Evolutionary conservation across 2,113 vertebrate genomes (phyloP).

Genomic region (Psittacula cyanocephala): DNA sequence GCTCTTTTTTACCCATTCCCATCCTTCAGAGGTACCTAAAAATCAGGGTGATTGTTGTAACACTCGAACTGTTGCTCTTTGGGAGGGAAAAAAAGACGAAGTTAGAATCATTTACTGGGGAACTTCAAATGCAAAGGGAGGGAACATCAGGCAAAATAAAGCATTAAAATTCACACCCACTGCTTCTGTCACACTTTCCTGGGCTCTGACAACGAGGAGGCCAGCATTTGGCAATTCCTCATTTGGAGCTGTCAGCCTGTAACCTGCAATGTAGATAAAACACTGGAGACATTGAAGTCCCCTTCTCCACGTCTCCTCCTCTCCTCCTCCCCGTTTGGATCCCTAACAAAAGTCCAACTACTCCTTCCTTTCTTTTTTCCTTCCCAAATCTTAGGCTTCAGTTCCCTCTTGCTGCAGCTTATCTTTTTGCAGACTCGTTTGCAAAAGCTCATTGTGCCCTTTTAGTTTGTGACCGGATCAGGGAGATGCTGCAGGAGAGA

Average conservation of each 20-base stretch:
- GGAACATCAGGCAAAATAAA: conserved; percentile 4
- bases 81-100: background rate
- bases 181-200: background rate
- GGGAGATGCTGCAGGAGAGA: background rate
- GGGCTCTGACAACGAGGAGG: background rate
- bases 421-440: background rate
- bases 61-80: background rate
- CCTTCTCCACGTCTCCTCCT: background rate
- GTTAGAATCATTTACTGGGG: background rate
- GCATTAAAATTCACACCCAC: background rate
- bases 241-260: background rate
- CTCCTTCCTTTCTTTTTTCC: background rate
- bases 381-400: background rate
- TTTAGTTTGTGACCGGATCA: background rate
- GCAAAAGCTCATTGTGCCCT: background rate
- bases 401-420: background rate
- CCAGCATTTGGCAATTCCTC: background rate
- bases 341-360: background rate
- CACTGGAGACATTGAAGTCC: background rate
- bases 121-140: background rate
- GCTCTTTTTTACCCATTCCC: background rate
- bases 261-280: background rate
- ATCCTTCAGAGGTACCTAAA: background rate
- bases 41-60: background rate
- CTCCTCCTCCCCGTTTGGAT: background rate